These are phyloP conservation scores for Mus spicilegus DNA, from an alignment of 2,113 vertebrate genomes.

Conservation along the genomic window DNA sequence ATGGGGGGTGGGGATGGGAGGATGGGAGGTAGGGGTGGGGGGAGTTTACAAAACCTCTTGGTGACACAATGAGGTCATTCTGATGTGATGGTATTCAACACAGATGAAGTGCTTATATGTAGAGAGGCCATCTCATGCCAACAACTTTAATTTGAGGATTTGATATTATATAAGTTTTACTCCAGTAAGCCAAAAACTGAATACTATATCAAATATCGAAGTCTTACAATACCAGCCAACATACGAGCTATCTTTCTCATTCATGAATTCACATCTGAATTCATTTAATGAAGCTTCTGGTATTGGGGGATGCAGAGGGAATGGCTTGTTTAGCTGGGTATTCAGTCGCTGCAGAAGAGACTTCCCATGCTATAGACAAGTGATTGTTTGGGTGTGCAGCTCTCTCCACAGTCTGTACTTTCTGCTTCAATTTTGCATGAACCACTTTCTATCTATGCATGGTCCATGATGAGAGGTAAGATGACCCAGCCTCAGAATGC, in stretches of 20 bases:
- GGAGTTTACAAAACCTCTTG: background rate
- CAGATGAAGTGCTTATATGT: background rate
- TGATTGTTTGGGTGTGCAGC: background rate
- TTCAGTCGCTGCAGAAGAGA: background rate
- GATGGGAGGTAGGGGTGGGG: no score
- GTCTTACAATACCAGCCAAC: background rate
- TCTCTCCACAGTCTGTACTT: background rate
- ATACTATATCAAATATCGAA: background rate
- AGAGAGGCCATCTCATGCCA: background rate
- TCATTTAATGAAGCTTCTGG: background rate
- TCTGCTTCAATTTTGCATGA: background rate
- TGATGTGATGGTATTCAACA: background rate
- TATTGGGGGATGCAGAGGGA: background rate
- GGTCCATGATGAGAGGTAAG: background rate
- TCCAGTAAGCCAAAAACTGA: conserved; percentile 35
- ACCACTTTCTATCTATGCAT: background rate
- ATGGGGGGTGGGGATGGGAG: fast-evolving
- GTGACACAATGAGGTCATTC: background rate
- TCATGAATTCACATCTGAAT: background rate
- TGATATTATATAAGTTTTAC: background rate
- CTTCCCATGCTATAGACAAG: background rate
- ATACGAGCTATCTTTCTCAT: background rate
- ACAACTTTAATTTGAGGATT: background rate
- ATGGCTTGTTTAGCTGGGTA: background rate
- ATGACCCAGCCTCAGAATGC: background rate